These are phyloP conservation scores for Hanleya hanleyi DNA, from an alignment of 2,888 invertebrate genomes.

Conservation along the genomic window DNA sequence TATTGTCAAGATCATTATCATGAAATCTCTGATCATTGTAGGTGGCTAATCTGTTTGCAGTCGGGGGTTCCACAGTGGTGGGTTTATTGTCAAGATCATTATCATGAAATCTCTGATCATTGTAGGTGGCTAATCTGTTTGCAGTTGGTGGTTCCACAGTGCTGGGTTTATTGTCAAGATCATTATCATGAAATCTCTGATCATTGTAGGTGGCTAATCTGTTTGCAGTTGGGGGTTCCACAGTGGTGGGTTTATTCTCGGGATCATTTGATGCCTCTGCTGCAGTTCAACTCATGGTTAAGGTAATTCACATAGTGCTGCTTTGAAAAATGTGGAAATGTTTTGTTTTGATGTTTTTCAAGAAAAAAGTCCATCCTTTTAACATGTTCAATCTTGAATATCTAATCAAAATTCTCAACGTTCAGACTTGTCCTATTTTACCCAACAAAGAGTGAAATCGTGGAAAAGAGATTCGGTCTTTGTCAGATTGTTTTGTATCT, in stretches of 20 bases:
- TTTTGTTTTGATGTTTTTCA: too few species aligned
- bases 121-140: constrained; percentile 50
- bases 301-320: constrained; percentile 42
- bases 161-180: constrained; percentile 54
- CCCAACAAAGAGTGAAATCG: too few species aligned
- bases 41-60: constrained; percentile 46
- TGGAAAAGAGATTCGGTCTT: too few species aligned
- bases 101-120: too few species aligned
- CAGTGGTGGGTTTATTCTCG: constrained; percentile 51
- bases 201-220: constrained; percentile 45
- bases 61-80: constrained; percentile 47
- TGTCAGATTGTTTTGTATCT: too few species aligned
- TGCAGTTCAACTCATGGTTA: constrained; percentile 51
- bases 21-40: too few species aligned
- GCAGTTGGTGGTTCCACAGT: constrained; percentile 43
- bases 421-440: too few species aligned
- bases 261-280: constrained; percentile 58
- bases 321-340: too few species aligned
- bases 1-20: constrained; percentile 46
- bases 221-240: constrained; percentile 44
- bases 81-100: constrained; percentile 56
- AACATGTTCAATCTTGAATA: too few species aligned
- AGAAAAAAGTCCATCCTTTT: too few species aligned
- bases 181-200: too few species aligned
- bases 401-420: too few species aligned